Percentiles rank a stretch among this genome's conserved stretches.
Evolutionary conservation across 2,888 invertebrate genomes (phyloP).

Genomic region (Diaprepes abbreviatus): DNA sequence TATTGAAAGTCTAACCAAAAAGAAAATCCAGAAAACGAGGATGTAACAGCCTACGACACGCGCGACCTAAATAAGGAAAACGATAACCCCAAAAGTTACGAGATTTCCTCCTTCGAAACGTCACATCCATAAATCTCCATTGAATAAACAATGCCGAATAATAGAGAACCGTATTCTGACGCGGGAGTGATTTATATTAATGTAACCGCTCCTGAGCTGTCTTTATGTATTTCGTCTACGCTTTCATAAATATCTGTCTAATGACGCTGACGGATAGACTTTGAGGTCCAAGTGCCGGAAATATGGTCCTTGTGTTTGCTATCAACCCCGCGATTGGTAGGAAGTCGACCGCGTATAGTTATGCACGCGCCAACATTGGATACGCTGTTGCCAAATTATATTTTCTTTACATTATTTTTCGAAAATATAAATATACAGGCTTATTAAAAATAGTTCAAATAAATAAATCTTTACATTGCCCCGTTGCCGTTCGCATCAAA

Average conservation of each 20-base stretch:
- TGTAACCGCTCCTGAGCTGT: conserved; percentile 54
- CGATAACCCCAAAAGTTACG: conserved; percentile 32
- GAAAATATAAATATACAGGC: too few relatives aligned
- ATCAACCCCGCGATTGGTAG: conserved; percentile 10
- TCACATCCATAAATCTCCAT: conserved; percentile 52
- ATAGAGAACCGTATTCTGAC: conserved; percentile 52
- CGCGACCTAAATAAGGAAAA: conserved; percentile 29
- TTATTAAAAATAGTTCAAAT: too few relatives aligned
- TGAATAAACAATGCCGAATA: conserved; percentile 54
- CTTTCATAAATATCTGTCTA: conserved; percentile 54
- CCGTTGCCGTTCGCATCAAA: too few relatives aligned
- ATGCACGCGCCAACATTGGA: conserved; percentile 23
- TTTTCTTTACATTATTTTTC: too few relatives aligned
- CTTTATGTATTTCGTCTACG: conserved; percentile 56
- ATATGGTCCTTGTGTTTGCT: conserved; percentile 48
- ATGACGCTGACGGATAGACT: conserved; percentile 57
- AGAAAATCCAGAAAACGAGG: conserved; percentile 6
- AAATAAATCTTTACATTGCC: too few relatives aligned
- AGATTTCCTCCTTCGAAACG: conserved; percentile 41
- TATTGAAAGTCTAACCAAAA: too few relatives aligned
- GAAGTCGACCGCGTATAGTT: conserved; percentile 13
- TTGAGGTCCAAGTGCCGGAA: conserved; percentile 52
- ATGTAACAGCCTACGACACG: conserved; percentile 20
- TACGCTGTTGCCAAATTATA: conserved; percentile 20
- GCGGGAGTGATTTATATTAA: conserved; percentile 56